Evolutionary conservation across 2,888 invertebrate species (phyloP).

Genomic region (Osedax fenrisi): DNA sequence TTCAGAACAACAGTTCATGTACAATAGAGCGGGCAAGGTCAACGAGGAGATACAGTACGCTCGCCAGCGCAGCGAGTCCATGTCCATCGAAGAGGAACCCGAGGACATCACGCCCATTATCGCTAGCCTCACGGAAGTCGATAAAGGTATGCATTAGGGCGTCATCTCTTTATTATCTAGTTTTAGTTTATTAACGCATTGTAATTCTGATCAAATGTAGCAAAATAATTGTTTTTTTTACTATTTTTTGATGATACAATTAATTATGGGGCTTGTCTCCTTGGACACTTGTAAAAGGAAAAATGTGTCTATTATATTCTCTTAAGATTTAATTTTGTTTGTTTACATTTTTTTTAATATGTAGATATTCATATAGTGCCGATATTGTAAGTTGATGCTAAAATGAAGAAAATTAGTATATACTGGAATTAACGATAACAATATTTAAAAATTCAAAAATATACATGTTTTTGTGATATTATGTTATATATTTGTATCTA

Average conservation of each 20-base stretch:
- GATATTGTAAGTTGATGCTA: too few relatives aligned
- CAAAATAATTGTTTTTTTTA: not conserved
- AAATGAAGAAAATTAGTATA: too few relatives aligned
- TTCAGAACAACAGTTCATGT: conserved; percentile 62
- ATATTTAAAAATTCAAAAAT: too few relatives aligned
- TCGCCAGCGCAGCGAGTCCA: conserved; percentile 36
- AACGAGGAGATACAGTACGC: conserved; percentile 56
- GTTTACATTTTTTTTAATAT: too few relatives aligned
- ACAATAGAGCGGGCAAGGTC: conserved; percentile 58
- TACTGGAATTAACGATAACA: too few relatives aligned
- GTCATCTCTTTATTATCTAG: not conserved
- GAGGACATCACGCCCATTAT: conserved; percentile 7
- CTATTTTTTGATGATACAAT: conserved; percentile 53
- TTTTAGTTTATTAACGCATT: not conserved
- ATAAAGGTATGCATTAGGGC: conserved; percentile 38
- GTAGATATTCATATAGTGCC: too few relatives aligned
- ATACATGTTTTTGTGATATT: too few relatives aligned
- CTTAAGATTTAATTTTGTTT: too few relatives aligned
- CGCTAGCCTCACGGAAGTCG: conserved; percentile 40
- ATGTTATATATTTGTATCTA: too few relatives aligned
- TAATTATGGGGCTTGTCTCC: too few relatives aligned
- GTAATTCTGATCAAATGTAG: not conserved
- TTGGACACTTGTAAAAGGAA: too few relatives aligned
- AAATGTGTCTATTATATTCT: too few relatives aligned
- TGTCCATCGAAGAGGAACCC: conserved; percentile 34